Conservation (phyloP, 2,113 vertebrate genomes). For the Hippolais icterina region DNA sequence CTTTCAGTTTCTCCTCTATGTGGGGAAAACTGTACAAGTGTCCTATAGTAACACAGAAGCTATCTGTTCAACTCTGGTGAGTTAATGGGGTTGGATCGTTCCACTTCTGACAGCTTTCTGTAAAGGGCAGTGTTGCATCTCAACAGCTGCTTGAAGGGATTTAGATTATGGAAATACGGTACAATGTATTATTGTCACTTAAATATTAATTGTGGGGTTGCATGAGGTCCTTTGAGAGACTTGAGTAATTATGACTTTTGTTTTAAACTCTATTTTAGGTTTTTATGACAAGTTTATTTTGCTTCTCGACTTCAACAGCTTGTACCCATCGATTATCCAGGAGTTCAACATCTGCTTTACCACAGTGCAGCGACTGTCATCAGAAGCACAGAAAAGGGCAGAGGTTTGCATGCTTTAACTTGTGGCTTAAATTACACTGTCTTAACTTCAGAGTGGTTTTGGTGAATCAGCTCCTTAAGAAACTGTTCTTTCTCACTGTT, state of each 20-base stretch:
- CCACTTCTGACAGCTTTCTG: slow-evolving; percentile 70
- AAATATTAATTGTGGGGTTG: background rate
- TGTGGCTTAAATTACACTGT: background rate
- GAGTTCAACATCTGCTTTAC: slow-evolving; percentile 99
- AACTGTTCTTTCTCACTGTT: background rate
- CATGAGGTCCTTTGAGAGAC: background rate
- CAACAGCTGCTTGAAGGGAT: background rate
- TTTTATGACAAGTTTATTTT: slow-evolving; percentile 99
- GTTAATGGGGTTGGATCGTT: slow-evolving; percentile 73
- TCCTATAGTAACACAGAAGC: slow-evolving; percentile 75
- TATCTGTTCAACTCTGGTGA: slow-evolving; percentile 74
- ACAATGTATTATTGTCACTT: background rate
- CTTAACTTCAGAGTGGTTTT: background rate
- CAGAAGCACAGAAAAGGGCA: slow-evolving; percentile 59
- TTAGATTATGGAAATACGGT: background rate
- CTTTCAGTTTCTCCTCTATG: slow-evolving; percentile 65
- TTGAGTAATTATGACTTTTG: slow-evolving; percentile 12
- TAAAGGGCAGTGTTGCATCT: background rate
- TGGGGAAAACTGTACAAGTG: slow-evolving; percentile 73
- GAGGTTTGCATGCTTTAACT: slow-evolving; percentile 42
- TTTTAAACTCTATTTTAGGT: slow-evolving; percentile 78
- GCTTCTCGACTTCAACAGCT: slow-evolving; percentile 98
- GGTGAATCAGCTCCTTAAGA: background rate
- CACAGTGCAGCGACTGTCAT: slow-evolving; percentile 85
- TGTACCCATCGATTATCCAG: slow-evolving; percentile 98